Evolutionary conservation across 2,113 vertebrate genomes (phyloP).

Genomic region (Menura novaehollandiae): DNA sequence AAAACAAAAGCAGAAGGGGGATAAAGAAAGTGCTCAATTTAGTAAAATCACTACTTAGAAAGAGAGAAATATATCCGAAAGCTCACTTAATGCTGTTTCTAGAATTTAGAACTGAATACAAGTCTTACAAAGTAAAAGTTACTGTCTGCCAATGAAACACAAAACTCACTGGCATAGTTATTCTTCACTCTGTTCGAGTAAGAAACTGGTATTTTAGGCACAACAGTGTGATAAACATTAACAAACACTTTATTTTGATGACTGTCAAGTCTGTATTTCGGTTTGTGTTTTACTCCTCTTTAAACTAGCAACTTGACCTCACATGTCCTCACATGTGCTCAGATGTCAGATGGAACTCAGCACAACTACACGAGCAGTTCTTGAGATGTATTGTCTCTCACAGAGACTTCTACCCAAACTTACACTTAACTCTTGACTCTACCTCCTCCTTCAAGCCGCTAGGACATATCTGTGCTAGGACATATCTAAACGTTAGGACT

Average conservation of each 20-base stretch:
- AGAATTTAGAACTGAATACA: not conserved
- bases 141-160: not conserved
- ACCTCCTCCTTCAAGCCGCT: not conserved
- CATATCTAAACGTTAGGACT: not conserved
- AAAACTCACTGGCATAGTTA: not conserved
- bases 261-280: not conserved
- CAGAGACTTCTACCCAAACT: not conserved
- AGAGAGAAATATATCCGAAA: slow-evolving; percentile 5
- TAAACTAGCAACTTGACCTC: not conserved
- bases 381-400: not conserved
- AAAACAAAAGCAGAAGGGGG: slow-evolving; percentile 29
- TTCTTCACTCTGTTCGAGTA: not conserved
- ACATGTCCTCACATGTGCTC: not conserved
- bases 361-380: fast-evolving
- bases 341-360: not conserved
- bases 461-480: not conserved
- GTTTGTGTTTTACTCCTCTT: not conserved
- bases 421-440: not conserved
- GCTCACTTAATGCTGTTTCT: not conserved
- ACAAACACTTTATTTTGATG: not conserved
- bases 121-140: not conserved
- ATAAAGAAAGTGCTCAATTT: slow-evolving; percentile 31
- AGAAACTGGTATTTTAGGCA: not conserved
- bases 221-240: not conserved
- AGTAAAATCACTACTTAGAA: slow-evolving; percentile 28